Conservation (phyloP, 2,113 vertebrate species). For the Cheilinus undulatus region DNA sequence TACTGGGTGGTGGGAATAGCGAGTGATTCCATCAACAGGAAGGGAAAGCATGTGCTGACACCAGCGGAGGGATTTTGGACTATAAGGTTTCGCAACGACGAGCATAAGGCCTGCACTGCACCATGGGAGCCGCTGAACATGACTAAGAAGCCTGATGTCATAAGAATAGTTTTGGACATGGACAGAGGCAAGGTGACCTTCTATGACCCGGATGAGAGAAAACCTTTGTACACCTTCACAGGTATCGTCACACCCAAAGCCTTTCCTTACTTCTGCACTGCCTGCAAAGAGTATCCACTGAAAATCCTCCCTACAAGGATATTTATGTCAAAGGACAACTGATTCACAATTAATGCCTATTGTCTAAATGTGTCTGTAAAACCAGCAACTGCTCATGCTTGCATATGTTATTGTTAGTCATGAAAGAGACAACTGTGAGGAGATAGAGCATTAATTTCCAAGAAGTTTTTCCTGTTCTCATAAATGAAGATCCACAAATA, state of each 20-base stretch:
- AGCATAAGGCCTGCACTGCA: constrained; percentile 85
- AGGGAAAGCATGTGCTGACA: constrained; percentile 84
- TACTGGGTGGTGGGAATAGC: constrained; percentile 86
- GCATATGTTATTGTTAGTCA: neutral
- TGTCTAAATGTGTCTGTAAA: neutral
- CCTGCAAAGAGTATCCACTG: constrained; percentile 83
- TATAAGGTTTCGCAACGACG: constrained; percentile 83
- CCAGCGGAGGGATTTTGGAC: constrained; percentile 86
- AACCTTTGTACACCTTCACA: constrained; percentile 80
- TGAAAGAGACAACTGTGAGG: neutral
- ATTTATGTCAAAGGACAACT: constrained; percentile 68
- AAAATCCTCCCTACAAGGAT: constrained; percentile 74
- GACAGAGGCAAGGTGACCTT: constrained; percentile 83
- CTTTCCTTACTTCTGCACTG: constrained; percentile 84
- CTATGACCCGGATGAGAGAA: constrained; percentile 77
- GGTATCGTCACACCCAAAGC: constrained; percentile 68
- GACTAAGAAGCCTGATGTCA: constrained; percentile 68
- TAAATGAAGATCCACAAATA: constrained; percentile 43
- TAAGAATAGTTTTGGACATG: constrained; percentile 83
- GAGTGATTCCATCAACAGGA: constrained; percentile 81
- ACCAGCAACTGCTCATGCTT: neutral
- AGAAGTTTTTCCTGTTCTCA: neutral
- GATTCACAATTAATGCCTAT: neutral
- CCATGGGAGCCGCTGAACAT: constrained; percentile 82
- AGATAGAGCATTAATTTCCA: neutral